These are phyloP conservation scores for Boloria selene DNA, from an alignment of 2,888 invertebrate genomes.

Conservation along the genomic window DNA sequence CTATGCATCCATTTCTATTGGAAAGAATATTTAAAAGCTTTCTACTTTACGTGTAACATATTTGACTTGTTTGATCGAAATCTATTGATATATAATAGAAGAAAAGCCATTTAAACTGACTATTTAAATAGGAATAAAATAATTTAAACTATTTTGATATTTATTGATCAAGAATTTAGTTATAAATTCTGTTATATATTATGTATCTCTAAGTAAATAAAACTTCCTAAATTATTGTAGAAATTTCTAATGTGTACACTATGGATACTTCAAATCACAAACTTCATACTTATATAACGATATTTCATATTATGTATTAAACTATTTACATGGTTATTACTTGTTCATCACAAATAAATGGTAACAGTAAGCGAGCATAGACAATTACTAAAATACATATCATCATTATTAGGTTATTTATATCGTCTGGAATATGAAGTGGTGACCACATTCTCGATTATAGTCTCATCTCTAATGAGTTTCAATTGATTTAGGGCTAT, in stretches of 20 bases:
- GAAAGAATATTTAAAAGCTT: slow-evolving; percentile 61
- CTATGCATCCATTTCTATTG: slow-evolving; percentile 74
- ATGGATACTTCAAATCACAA: too few relatives aligned
- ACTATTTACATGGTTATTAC: slow-evolving; percentile 17
- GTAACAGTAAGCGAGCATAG: slow-evolving; percentile 40
- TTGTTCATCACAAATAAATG: slow-evolving; percentile 33
- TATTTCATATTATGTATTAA: neutral
- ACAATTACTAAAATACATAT: slow-evolving; percentile 41
- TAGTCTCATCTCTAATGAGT: slow-evolving; percentile 43
- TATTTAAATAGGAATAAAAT: slow-evolving; percentile 11
- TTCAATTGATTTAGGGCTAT: slow-evolving; percentile 51
- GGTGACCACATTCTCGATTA: slow-evolving; percentile 44
- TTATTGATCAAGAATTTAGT: neutral
- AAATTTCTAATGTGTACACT: too few relatives aligned
- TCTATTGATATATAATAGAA: slow-evolving; percentile 17
- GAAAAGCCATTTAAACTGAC: slow-evolving; percentile 13
- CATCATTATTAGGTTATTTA: slow-evolving; percentile 36
- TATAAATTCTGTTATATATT: neutral
- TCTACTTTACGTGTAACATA: slow-evolving; percentile 37
- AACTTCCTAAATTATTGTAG: too few relatives aligned
- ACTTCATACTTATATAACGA: too few relatives aligned
- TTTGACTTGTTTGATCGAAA: slow-evolving; percentile 25
- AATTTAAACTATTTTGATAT: neutral
- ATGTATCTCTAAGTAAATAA: neutral
- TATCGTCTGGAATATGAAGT: slow-evolving; percentile 34